Evolutionary conservation across 2,888 invertebrate genomes (phyloP), one percentile per base, ranked within the genome.

Genomic region (Trissoscelio sp.): DNA sequence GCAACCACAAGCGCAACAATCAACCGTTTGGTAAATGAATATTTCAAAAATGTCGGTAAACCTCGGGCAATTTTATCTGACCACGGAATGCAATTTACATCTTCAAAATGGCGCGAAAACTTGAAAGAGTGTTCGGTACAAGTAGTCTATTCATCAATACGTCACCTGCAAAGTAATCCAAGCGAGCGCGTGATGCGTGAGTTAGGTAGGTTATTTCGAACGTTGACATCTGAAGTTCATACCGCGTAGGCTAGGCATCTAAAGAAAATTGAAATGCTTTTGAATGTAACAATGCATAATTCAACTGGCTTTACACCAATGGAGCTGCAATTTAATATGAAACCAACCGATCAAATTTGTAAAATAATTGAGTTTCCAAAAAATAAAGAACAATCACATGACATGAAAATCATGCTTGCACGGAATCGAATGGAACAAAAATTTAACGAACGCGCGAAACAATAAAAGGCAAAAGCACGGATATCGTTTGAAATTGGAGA

Each of bases 51-150:
- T 1, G 24, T 72, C 0, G 58, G 42, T 6, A 79, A 72, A 44
- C 79, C 72, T 0, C 0, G 6, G 2, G 2, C 20, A 1, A 73
- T 62, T 6, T 31, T 60, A 3, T 73, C 70, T 11, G 69, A 70
- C 9, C 69, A 70, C 9, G 57, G 69, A 2, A 51, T 42, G 3
- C 62, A 73, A 6, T 62, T 73, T 16, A 62, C 53, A 2, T 46
- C 51, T 0, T 0, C 11, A 0, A 51, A 60, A 16, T 72, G 60
- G 60, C 51, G 51, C n/a, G 6, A 12, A 9, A 3, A 42, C 20
- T 22, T 72, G 14, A 4, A 34, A 16, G 4, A 39, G n/a, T 37
- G 37, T 11, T n/a, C 44, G 0, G 46, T 70, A 0, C 12, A 46
- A 5, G 46, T 60, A 3, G 3, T 37, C 3, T 60, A 11, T 16